Evolutionary conservation across 2,888 invertebrate species (phyloP).

Genomic region (Ecdyonurus torrentis): DNA sequence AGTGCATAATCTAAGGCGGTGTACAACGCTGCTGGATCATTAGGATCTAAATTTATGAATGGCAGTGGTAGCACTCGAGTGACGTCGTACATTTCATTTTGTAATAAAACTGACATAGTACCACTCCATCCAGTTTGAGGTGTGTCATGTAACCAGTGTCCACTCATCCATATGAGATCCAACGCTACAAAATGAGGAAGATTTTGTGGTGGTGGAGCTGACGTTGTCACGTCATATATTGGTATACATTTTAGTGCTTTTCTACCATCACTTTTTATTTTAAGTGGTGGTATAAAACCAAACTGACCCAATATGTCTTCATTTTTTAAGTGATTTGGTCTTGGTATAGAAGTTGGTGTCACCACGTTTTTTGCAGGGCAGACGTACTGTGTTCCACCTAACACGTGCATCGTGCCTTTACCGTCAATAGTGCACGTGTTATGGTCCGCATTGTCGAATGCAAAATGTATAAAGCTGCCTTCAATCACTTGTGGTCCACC

Average conservation of each 20-base stretch:
- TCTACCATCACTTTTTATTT: neutral
- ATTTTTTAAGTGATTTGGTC: neutral
- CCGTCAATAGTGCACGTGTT: neutral
- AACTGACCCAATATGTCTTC: neutral
- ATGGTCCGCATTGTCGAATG: neutral
- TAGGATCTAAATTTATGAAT: neutral
- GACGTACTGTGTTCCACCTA: neutral
- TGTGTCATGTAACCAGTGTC: neutral
- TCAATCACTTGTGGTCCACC: neutral
- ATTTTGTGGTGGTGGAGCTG: neutral
- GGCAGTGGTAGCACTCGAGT: neutral
- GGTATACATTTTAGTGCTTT: neutral
- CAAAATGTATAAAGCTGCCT: neutral
- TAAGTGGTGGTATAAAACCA: neutral
- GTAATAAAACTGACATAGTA: neutral
- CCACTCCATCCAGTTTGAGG: neutral
- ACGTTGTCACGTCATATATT: neutral
- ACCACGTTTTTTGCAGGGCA: neutral
- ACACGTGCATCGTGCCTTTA: neutral
- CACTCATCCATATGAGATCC: neutral
- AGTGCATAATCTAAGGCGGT: neutral
- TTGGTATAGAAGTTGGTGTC: neutral
- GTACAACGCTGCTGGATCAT: neutral
- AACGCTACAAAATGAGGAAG: neutral
- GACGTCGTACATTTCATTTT: neutral